A percentile compares a stretch with the other conserved stretches of the same genome.
These are phyloP conservation scores for Alauda arvensis DNA, from an alignment of 2,797 vertebrate species.

Conservation along the genomic window DNA sequence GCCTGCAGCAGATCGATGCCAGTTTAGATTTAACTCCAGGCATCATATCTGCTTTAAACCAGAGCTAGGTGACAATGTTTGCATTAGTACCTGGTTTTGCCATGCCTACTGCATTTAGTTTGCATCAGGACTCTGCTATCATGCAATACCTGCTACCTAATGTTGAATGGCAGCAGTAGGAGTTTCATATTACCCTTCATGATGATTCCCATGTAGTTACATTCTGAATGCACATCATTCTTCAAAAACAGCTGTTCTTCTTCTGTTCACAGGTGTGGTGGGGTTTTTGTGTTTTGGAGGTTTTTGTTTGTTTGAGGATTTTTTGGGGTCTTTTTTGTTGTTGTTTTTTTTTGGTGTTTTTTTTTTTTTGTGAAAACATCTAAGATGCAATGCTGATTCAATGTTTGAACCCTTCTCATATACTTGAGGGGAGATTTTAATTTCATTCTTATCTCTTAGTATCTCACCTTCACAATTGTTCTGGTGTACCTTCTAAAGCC, in stretches of 20 bases:
- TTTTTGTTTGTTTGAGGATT: neutral
- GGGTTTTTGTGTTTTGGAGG: neutral
- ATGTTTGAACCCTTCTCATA: fast-evolving
- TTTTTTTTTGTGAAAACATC: neutral
- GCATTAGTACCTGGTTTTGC: neutral
- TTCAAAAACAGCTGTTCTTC: neutral
- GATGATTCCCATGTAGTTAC: neutral
- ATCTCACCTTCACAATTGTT: neutral
- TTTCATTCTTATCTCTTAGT: neutral
- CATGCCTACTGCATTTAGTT: neutral
- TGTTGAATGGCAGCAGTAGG: neutral
- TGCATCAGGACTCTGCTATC: neutral
- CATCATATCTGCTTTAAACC: neutral
- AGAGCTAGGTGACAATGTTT: neutral
- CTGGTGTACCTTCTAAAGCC: neutral
- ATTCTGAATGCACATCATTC: neutral
- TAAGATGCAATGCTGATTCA: neutral
- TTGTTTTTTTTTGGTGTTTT: too few species aligned
- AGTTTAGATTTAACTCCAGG: neutral
- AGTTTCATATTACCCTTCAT: neutral
- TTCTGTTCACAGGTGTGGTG: neutral
- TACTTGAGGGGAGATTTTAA: neutral
- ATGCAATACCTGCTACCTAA: neutral
- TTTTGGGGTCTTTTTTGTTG: too few species aligned
- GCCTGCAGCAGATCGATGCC: neutral